A percentile compares a stretch with the other conserved stretches of the same genome.
These are phyloP conservation scores for Dryobota labecula DNA, from an alignment of 2,888 invertebrate species.

Conservation along the genomic window DNA sequence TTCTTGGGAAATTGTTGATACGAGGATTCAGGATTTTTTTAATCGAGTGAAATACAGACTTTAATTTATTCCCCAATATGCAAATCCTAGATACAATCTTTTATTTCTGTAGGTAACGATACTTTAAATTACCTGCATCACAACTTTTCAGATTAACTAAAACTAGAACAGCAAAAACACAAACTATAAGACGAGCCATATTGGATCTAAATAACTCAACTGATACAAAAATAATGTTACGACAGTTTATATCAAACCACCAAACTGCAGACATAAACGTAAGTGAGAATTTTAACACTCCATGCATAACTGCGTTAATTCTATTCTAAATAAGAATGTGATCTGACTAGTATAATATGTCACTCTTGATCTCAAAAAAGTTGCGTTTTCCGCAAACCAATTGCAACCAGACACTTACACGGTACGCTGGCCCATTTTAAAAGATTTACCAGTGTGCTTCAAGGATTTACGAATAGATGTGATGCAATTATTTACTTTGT, in stretches of 20 bases:
- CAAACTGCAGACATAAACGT: constrained; percentile 24
- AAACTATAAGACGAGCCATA: constrained; percentile 47
- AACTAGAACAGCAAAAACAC: constrained; percentile 32
- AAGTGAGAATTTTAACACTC: constrained; percentile 48
- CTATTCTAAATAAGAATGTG: constrained; percentile 24
- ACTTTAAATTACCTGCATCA: constrained; percentile 53
- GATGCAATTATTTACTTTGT: no score
- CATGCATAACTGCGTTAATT: constrained; percentile 31
- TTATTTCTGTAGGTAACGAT: no score
- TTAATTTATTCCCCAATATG: no score
- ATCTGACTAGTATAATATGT: neutral
- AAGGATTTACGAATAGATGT: no score
- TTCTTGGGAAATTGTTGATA: no score
- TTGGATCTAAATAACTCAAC: constrained; percentile 33
- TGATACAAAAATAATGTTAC: constrained; percentile 25
- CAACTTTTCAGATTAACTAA: constrained; percentile 16
- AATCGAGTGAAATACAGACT: no score
- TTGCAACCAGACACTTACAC: no score
- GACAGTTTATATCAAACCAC: constrained; percentile 43
- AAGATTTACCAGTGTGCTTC: no score
- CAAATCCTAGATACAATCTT: no score
- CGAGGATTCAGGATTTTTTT: no score
- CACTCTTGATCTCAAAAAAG: neutral
- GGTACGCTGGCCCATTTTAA: no score
- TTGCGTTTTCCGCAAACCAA: neutral